Conservation (phyloP, 2,113 vertebrate species). For the Eurypyga helias region DNA sequence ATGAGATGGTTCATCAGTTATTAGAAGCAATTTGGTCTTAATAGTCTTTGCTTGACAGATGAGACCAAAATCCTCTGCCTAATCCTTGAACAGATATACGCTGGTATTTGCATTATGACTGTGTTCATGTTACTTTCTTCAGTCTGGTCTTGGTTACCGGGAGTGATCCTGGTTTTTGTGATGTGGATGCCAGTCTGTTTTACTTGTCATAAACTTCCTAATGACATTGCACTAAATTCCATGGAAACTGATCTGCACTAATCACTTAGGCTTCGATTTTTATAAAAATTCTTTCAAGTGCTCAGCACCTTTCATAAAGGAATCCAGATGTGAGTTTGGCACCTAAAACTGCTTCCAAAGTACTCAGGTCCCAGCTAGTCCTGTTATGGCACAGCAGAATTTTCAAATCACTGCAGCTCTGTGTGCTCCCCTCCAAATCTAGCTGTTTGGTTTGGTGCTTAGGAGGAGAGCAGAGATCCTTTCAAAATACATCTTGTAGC, state of each 20-base stretch:
- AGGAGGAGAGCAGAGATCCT: neutral
- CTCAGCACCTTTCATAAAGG: neutral
- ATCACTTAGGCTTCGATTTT: neutral
- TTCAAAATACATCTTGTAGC: neutral
- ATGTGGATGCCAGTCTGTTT: neutral
- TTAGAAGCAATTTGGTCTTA: neutral
- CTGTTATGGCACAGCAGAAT: neutral
- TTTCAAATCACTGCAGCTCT: neutral
- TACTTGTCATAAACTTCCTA: neutral
- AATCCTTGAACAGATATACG: neutral
- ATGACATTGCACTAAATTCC: neutral
- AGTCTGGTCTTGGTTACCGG: neutral
- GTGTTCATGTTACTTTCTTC: neutral
- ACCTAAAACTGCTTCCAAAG: neutral
- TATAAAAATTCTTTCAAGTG: neutral
- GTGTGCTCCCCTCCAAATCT: neutral
- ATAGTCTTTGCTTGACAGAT: neutral
- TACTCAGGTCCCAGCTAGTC: neutral
- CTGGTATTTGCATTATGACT: neutral
- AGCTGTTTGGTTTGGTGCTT: neutral
- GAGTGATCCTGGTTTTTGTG: neutral
- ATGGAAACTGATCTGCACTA: neutral
- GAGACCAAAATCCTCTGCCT: neutral
- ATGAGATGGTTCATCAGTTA: neutral
- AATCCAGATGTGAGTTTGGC: neutral